Percentiles rank a stretch among this genome's conserved stretches.
Conservation (phyloP, 2,888 invertebrate genomes). For the Tachina fera region DNA sequence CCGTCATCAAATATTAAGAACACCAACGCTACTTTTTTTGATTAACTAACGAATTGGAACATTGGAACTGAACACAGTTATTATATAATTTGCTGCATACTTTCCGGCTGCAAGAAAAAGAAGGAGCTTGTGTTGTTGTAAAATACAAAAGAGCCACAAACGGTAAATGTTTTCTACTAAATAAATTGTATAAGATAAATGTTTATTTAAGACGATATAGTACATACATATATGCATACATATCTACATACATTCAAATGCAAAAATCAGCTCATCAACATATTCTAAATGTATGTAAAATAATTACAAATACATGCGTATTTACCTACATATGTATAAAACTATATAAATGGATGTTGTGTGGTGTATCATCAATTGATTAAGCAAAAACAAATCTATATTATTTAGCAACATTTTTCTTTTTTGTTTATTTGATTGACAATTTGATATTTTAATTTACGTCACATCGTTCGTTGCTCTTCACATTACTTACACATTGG, state of each 20-base stretch:
- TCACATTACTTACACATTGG: constrained; percentile 37
- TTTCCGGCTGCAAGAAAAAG: constrained; percentile 28
- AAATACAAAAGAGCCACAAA: constrained; percentile 36
- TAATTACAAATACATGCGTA: constrained; percentile 4
- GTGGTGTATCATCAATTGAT: constrained; percentile 62
- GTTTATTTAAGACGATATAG: constrained; percentile 20
- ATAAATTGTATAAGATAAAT: constrained; percentile 6
- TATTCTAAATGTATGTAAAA: constrained; percentile 24
- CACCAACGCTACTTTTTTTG: background rate
- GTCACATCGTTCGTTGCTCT: constrained; percentile 43
- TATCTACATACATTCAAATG: constrained; percentile 28
- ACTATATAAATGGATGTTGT: constrained; percentile 62
- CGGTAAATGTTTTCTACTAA: constrained; percentile 52
- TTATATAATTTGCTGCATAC: constrained; percentile 19
- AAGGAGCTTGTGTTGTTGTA: constrained; percentile 25
- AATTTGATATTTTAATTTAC: constrained; percentile 38
- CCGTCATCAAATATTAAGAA: background rate
- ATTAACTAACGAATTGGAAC: background rate
- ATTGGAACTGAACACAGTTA: background rate
- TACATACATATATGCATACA: background rate
- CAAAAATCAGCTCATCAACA: constrained; percentile 41
- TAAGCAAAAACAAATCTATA: background rate
- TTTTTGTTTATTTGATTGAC: constrained; percentile 42
- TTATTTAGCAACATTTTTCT: constrained; percentile 13
- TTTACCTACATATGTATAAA: constrained; percentile 13